These are phyloP conservation scores for Notothenia rossii DNA, from an alignment of 2,113 vertebrate species.

Conservation along the genomic window DNA sequence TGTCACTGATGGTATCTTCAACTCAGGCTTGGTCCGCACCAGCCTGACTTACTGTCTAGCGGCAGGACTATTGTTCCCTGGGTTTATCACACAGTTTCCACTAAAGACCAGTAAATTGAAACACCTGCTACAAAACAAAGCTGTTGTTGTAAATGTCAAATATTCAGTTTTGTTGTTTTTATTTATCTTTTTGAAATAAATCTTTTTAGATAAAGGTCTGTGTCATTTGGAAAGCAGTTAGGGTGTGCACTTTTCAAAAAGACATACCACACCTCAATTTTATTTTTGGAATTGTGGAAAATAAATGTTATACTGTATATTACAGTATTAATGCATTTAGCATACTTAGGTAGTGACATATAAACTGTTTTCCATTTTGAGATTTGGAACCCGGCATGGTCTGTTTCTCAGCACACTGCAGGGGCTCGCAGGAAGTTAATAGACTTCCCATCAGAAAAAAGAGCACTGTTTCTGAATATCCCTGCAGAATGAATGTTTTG, in stretches of 20 bases:
- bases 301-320: constrained; percentile 66
- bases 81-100: constrained; percentile 62
- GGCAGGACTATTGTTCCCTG: constrained; percentile 61
- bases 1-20: constrained; percentile 65
- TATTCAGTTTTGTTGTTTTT: constrained; percentile 42
- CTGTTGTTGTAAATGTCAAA: constrained; percentile 62
- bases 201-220: constrained; percentile 65
- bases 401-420: constrained; percentile 4
- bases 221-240: constrained; percentile 62
- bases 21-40: constrained; percentile 34
- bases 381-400: constrained; percentile 23
- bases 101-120: constrained; percentile 72
- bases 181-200: constrained; percentile 82
- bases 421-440: constrained; percentile 8
- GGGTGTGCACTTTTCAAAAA: constrained; percentile 31
- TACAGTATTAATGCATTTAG: constrained; percentile 64
- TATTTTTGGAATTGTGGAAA: constrained; percentile 33
- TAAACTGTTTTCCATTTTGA: constrained; percentile 23
- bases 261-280: constrained; percentile 1
- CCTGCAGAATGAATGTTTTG: constrained; percentile 3
- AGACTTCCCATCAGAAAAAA: neutral
- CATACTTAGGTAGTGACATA: constrained; percentile 21
- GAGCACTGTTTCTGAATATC: constrained; percentile 5
- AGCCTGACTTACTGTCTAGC: constrained; percentile 46
- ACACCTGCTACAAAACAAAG: constrained; percentile 51